Conservation (phyloP, 2,888 invertebrate species). For the Tinea trinotella region DNA sequence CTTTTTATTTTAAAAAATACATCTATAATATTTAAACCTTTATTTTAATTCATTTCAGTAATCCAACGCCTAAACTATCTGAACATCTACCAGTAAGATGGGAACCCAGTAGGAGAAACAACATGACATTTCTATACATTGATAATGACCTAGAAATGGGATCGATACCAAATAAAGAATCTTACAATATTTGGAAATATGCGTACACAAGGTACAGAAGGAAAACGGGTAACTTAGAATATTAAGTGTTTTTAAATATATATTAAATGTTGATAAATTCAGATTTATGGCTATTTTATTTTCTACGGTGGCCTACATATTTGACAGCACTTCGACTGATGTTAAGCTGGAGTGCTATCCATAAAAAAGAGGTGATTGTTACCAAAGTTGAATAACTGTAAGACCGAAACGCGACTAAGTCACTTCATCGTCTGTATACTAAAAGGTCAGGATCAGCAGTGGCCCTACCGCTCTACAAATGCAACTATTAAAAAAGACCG, state of each 20-base stretch:
- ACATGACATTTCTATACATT: slow-evolving; percentile 38
- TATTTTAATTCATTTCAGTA: slow-evolving; percentile 30
- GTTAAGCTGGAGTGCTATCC: too few species aligned
- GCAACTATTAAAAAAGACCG: too few species aligned
- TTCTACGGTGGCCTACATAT: too few species aligned
- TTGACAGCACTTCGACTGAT: too few species aligned
- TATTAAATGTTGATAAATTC: background rate
- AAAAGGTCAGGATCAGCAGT: too few species aligned
- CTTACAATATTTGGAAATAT: slow-evolving; percentile 39
- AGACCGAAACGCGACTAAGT: too few species aligned
- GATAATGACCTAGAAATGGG: slow-evolving; percentile 36
- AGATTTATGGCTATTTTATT: background rate
- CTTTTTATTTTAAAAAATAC: too few species aligned
- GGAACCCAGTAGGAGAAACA: slow-evolving; percentile 33
- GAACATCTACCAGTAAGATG: slow-evolving; percentile 34
- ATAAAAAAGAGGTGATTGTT: too few species aligned
- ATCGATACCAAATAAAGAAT: slow-evolving; percentile 33
- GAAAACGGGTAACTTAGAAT: slow-evolving; percentile 16
- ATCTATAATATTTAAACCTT: background rate
- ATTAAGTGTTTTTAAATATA: background rate
- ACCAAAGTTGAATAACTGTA: too few species aligned
- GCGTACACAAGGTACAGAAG: slow-evolving; percentile 30
- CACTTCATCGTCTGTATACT: too few species aligned
- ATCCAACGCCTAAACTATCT: slow-evolving; percentile 36
- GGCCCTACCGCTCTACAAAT: too few species aligned